Evolutionary conservation across 2,797 vertebrate species (phyloP), one percentile per base, ranked within the genome.

Genomic region (Ispidina picta): DNA sequence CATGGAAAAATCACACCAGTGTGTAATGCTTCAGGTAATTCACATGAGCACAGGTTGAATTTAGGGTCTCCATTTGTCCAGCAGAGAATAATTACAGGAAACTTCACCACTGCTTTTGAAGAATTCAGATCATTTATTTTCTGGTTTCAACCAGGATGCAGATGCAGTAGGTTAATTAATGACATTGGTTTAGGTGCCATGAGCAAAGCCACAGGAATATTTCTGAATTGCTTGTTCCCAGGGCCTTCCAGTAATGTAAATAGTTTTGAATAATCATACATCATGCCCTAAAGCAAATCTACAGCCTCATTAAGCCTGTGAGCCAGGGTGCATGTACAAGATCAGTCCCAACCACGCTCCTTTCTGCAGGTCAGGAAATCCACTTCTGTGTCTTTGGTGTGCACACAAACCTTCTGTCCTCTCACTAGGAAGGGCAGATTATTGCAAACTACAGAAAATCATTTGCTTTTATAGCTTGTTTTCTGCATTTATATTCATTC

Each of bases 401-500:
- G 79, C 13, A 51, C 19, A 62, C 20, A 44, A 63, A 11, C 20
- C 22, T 66, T 86, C 13, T 1, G 3, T 48, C 22, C 31, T 85
- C 91, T 56, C 20, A n/a, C 28, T 15, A 69, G 46, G 46, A 89
- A 81, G 31, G 72, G 73, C 20, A 79, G 82, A 37, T 75, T 86
- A 58, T 2, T 23, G 3, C 58, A 69, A 79, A 43, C 74, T 44
- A 71, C 44, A 63, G 54, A 69, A 93, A 80, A 64, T 33, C 2
- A 52, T 81, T 91, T 82, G 33, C 23, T 76, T 94, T 89, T 37
- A 72, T 31, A 89, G 63, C 14, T 63, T 80, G 73, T 80, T 68
- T 88, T 94, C 83, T 84, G 31, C 54, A 79, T 81, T 62, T 77
- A 84, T n/a, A 64, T 86, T 88, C 66, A 56, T 83, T 88, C 64